Evolutionary conservation across 2,113 vertebrate genomes (phyloP).

Genomic region (Colistium nudipinnis): DNA sequence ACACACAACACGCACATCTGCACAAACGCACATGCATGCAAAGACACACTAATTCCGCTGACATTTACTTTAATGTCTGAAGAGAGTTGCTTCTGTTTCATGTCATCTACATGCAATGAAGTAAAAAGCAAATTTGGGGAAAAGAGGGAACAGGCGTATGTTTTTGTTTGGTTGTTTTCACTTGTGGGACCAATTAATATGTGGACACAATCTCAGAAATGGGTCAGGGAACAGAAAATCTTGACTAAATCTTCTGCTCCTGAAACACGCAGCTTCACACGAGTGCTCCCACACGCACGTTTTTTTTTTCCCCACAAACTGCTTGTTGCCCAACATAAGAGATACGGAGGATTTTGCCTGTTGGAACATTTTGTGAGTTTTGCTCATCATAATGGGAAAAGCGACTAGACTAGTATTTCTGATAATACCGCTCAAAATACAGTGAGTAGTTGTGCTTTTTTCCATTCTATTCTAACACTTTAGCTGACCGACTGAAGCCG

Average conservation of each 20-base stretch:
- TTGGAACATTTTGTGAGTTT: slow-evolving; percentile 5
- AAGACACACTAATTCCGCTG: slow-evolving; percentile 31
- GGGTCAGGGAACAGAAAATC: not conserved
- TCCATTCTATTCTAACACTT: slow-evolving; percentile 6
- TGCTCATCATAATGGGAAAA: not conserved
- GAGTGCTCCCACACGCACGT: not conserved
- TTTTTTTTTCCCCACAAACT: not conserved
- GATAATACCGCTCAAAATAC: slow-evolving; percentile 2
- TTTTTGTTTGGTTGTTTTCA: not conserved
- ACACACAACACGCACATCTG: slow-evolving; percentile 26
- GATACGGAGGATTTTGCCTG: not conserved
- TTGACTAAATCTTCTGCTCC: slow-evolving; percentile 4
- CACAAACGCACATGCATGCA: slow-evolving; percentile 27
- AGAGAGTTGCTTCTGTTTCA: not conserved
- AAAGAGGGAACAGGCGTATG: not conserved
- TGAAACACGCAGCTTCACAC: not conserved
- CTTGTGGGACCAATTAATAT: not conserved
- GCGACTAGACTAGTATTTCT: too few relatives aligned
- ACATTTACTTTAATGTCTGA: slow-evolving; percentile 12
- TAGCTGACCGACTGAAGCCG: slow-evolving; percentile 6
- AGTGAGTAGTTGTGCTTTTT: slow-evolving; percentile 23
- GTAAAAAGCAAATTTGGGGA: not conserved
- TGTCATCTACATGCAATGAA: not conserved
- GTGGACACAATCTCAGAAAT: slow-evolving; percentile 9
- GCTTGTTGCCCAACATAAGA: not conserved